Base-by-base conservation (phyloP, 2,888 invertebrate species). In the Eupithecia centaureata region DNA sequence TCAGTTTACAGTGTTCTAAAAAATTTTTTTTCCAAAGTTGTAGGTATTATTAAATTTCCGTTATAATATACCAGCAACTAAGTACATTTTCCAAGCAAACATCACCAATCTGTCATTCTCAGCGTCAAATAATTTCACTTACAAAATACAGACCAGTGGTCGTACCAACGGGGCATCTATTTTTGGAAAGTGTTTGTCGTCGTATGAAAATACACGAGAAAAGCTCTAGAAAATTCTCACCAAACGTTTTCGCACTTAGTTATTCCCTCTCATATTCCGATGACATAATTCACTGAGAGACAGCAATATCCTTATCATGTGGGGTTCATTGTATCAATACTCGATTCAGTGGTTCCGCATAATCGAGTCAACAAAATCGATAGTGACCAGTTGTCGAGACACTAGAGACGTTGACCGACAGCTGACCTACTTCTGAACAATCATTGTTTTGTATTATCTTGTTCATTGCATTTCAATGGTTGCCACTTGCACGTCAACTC, bases 381-480 rank as follows among this genome's bases (percentile, higher is more conserved):
- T 62, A 61, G 60, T 58, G 5, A 22, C 38, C 51, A 52, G 47
- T 47, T 66, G 51, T 66, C 56, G 61, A 56, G 61, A 47, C 56
- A 64, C 13, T 15, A 47, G 30, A 58, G 61, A 61, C 27, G 66
- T 35, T 62, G 66, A 51, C 61, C 30, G 62, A 30, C 51, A 51
- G 32, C 22, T 66, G 62, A 62, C 66, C 66, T 52, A 66, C 25
- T 62, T 66, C 27, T 47, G 57, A 47, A 28, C 10, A 27, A 56
- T n/a, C n/a, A 56, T 56, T 56, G n/a, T 5, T 56, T 56, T 30
- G 28, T 28, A 56, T 7, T 56, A n/a, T 28, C 54, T 56, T 15
- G 28, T 15, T 77, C 77, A 75, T 71, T 28, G 54, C 3, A 56
- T 56, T 56, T 30, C 28, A 30, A 56, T 56, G 3, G 54, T 28